These are phyloP conservation scores for Latheticus oryzae DNA, from an alignment of 2,888 invertebrate genomes.

Conservation along the genomic window DNA sequence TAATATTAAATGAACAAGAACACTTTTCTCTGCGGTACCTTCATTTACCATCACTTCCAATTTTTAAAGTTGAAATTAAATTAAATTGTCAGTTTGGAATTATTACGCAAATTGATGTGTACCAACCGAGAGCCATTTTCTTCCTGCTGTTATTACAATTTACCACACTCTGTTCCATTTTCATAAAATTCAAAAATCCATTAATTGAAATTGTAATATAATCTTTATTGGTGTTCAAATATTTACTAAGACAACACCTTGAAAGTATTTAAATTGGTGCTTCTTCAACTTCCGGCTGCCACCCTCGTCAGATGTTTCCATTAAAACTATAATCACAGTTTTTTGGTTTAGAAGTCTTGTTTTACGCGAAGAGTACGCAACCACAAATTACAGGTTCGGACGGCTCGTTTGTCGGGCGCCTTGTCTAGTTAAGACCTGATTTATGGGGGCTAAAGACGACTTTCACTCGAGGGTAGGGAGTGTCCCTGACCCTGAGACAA, in stretches of 20 bases:
- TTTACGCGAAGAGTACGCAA: constrained; percentile 37
- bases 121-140: too few relatives aligned
- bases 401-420: constrained; percentile 64
- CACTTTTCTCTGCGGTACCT: too few relatives aligned
- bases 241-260: constrained; percentile 7
- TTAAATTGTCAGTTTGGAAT: too few relatives aligned
- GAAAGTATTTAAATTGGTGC: background rate
- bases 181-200: background rate
- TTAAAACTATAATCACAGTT: constrained; percentile 38
- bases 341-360: constrained; percentile 27
- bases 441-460: constrained; percentile 50
- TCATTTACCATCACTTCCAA: too few relatives aligned
- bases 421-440: constrained; percentile 64
- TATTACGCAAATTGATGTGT: too few relatives aligned
- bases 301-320: constrained; percentile 1
- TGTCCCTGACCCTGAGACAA: constrained; percentile 13
- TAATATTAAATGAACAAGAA: too few relatives aligned
- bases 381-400: constrained; percentile 61
- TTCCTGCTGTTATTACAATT: constrained; percentile 16
- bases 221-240: constrained; percentile 23
- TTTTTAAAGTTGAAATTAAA: too few relatives aligned
- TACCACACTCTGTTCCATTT: constrained; percentile 7
- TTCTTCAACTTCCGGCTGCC: constrained; percentile 13
- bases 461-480: constrained; percentile 17
- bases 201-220: too few relatives aligned